phyloP scores from a whole-genome alignment of 2,797 vertebrate genomes.

The Acrossocheilus wenchowensis region DNA sequence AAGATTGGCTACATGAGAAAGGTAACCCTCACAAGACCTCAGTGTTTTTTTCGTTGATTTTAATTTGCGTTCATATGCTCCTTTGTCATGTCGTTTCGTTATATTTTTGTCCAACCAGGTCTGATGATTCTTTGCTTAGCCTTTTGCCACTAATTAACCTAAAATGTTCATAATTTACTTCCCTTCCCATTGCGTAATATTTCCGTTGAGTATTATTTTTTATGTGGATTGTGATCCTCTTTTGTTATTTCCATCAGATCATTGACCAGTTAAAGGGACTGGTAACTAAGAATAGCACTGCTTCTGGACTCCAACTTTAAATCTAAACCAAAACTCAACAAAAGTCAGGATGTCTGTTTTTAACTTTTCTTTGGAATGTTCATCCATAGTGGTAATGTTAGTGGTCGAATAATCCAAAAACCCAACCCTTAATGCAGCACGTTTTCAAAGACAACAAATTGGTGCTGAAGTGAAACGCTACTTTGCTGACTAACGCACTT shows the following conservation, averaged over 20 bases:
- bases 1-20: constrained; percentile 99
- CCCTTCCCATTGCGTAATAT: constrained; percentile 47
- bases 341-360: neutral
- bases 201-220: constrained; percentile 43
- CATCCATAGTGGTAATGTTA: neutral
- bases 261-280: constrained; percentile 96
- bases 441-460: constrained; percentile 7
- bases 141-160: constrained; percentile 73
- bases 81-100: constrained; percentile 78
- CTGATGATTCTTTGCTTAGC: constrained; percentile 62
- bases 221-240: constrained; percentile 75
- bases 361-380: neutral
- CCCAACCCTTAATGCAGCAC: constrained; percentile 24
- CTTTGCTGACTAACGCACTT: constrained; percentile 2
- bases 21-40: constrained; percentile 90
- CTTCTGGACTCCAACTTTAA: neutral
- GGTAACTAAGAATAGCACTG: constrained; percentile 57
- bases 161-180: constrained; percentile 68
- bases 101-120: constrained; percentile 54
- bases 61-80: constrained; percentile 58
- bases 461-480: neutral
- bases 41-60: constrained; percentile 79
- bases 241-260: constrained; percentile 80
- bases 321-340: neutral
- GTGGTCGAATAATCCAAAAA: neutral